phyloP scores from a whole-genome alignment of 2,797 vertebrate genomes.

The Thamnophis elegans region DNA sequence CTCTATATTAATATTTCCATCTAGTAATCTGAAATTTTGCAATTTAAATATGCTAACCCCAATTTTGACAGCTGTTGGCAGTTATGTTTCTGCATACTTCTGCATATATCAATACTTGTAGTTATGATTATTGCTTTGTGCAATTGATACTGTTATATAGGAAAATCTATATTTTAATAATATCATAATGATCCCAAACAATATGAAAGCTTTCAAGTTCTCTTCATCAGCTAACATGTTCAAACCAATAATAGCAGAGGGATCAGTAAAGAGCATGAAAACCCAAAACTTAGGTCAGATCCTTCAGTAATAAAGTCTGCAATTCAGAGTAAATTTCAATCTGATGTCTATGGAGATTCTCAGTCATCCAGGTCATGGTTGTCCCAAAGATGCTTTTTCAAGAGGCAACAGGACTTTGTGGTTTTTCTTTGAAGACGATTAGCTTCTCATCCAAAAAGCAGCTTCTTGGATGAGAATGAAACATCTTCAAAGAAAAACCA shows the following conservation, averaged over 20 bases:
- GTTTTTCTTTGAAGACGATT: too few relatives aligned
- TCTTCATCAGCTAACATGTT: neutral
- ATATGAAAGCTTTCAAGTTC: neutral
- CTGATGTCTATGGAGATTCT: neutral
- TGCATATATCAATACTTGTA: neutral
- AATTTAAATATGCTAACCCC: neutral
- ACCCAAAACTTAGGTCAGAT: neutral
- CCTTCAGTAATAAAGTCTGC: neutral
- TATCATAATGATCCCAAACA: neutral
- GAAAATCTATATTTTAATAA: neutral
- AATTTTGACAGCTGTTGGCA: neutral
- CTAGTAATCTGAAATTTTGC: neutral
- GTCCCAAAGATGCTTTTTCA: too few relatives aligned
- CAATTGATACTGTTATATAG: neutral
- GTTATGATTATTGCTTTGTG: neutral
- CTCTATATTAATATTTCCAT: neutral
- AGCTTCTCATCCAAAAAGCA: neutral
- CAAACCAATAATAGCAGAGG: neutral
- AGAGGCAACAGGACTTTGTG: too few relatives aligned
- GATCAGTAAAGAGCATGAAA: neutral
- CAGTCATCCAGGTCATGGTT: too few relatives aligned
- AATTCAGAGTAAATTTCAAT: neutral
- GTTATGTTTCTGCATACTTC: neutral
- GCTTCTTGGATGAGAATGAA: neutral
- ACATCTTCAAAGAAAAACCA: neutral